Base-by-base conservation (phyloP, 2,888 invertebrate species). In the Eueremaeus valkanovi region DNA sequence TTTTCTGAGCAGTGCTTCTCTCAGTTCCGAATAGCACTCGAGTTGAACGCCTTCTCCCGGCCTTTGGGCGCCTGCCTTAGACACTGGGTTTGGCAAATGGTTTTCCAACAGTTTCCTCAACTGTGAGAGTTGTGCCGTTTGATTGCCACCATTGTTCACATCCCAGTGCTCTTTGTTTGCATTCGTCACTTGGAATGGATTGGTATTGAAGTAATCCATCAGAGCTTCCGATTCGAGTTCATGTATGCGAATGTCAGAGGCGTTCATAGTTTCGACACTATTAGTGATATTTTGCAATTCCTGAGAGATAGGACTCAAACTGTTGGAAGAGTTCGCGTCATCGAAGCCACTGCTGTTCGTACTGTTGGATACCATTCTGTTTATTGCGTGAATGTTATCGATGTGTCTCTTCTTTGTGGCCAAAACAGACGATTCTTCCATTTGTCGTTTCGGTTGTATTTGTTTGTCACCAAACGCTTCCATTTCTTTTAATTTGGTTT, bases 21-120 rank as follows among this genome's bases (percentile, higher is more conserved):
- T 73, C n/a, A 73, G 31, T 49, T 73, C 73, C 13, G 45, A 49
- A n/a, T 55, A 55, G 1, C 36, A 18, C 21, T 51, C 73, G 31
- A 73, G 58, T 5, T 24, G 11, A 13, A 18, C 33, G 13, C 27
- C 24, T 16, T 58, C 73, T 13, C 18, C 33, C 1, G 33, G 3
- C 55, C 55, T 58, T 73, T 73, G 70, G 2, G 40, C 5, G 21
- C 27, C 31, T 3, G 31, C 9, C 27, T 72, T 72, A 18, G 33
- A 72, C 16, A 40, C 51, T 1, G 76, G 55, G 61, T 77, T 58
- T n/a, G 79, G 87, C 80, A 89, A 83, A 82, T 89, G 89, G 80
- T 89, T 88, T 79, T 90, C 88, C 72, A 92, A 84, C 75, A 91
- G 85, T 80, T 89, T 88, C 77, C 92, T 86, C 73, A 92, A 83